These are phyloP conservation scores for Ariopsis seemanni DNA, from an alignment of 2,113 vertebrate species.

Conservation along the genomic window DNA sequence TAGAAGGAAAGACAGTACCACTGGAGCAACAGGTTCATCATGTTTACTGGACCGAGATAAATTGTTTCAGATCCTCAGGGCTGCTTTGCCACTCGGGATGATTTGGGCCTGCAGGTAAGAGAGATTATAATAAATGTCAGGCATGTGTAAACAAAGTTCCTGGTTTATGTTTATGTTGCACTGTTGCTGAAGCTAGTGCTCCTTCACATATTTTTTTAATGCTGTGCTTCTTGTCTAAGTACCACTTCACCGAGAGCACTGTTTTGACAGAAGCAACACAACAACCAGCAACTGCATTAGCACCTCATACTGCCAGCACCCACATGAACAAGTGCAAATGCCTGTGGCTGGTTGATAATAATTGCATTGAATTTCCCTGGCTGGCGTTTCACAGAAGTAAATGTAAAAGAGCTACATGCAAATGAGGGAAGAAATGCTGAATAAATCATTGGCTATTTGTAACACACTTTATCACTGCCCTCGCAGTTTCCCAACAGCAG, in stretches of 20 bases:
- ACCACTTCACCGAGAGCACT: not conserved
- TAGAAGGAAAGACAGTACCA: constrained; percentile 12
- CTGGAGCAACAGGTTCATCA: constrained; percentile 37
- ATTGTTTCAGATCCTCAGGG: constrained; percentile 25
- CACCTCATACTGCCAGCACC: not conserved
- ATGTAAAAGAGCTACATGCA: not conserved
- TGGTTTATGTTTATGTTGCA: not conserved
- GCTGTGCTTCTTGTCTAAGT: not conserved
- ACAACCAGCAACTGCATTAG: not conserved
- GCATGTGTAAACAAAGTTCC: not conserved
- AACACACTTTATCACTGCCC: not conserved
- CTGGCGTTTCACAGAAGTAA: not conserved
- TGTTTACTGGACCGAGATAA: constrained; percentile 47
- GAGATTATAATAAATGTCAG: not conserved
- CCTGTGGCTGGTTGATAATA: not conserved
- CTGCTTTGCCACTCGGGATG: not conserved
- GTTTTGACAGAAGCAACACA: not conserved
- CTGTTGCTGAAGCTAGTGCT: not conserved
- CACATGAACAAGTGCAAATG: constrained; percentile 1
- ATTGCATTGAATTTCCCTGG: not conserved
- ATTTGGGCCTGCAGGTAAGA: not conserved
- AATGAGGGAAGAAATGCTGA: not conserved
- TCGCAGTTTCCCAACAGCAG: not conserved
- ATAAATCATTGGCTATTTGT: not conserved
- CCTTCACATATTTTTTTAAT: not conserved